A percentile compares a stretch with the other conserved stretches of the same genome.
These are phyloP conservation scores for Thomomys bottae DNA, from an alignment of 2,113 vertebrate genomes.

Conservation along the genomic window DNA sequence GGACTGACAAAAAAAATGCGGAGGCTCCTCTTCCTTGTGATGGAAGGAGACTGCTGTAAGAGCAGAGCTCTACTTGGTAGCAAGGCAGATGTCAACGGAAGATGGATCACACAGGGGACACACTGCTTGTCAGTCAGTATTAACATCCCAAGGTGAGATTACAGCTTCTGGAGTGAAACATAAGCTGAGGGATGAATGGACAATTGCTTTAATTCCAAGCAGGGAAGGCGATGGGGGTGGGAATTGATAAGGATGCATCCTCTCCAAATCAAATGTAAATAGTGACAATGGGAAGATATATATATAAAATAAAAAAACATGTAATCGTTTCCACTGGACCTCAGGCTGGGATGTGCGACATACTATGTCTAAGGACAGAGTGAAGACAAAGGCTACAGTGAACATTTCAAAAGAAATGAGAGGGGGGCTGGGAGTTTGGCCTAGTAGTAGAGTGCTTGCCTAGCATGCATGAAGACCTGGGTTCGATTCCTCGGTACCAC, in stretches of 20 bases:
- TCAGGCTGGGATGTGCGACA: background rate
- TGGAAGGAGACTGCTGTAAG: background rate
- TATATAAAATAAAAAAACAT: background rate
- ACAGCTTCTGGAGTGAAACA: background rate
- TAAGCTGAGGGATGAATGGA: background rate
- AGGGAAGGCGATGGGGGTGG: too few relatives aligned
- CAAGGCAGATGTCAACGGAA: background rate
- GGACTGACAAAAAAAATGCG: too few relatives aligned
- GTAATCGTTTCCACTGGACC: background rate
- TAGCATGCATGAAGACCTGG: too few relatives aligned
- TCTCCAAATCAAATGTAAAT: background rate
- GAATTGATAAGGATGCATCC: too few relatives aligned
- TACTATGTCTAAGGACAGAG: too few relatives aligned
- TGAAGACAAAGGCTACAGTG: background rate
- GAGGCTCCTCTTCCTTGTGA: background rate
- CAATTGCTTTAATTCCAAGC: background rate
- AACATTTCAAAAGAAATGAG: background rate
- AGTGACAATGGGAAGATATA: background rate
- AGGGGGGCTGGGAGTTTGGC: too few relatives aligned
- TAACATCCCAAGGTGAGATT: background rate
- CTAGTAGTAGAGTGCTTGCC: too few relatives aligned
- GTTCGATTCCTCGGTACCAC: too few relatives aligned
- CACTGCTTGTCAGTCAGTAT: accelerated
- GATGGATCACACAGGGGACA: accelerated
- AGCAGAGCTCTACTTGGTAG: background rate